Evolutionary conservation across 1,140 invertebrate genomes (phyloP).

Genomic region (Meloidogyne hapla): DNA sequence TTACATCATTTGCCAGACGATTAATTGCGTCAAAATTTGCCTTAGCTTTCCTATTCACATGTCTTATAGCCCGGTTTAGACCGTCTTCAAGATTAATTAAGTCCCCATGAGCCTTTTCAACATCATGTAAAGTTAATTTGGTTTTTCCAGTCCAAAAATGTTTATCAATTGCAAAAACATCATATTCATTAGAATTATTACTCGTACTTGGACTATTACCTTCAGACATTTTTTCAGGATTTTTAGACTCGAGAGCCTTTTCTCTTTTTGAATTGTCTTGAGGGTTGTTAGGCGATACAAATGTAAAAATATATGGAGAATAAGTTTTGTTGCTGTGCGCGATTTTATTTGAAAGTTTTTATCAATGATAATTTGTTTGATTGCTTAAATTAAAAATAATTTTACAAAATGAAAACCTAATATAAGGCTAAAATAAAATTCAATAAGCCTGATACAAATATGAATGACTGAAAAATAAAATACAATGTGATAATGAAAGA

Average conservation of each 20-base stretch:
- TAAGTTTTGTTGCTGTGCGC: neutral
- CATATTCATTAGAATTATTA: neutral
- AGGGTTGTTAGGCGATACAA: too few species aligned
- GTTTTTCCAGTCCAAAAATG: conserved; percentile 10
- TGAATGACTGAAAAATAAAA: too few species aligned
- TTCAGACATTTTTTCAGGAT: neutral
- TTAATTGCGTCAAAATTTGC: conserved; percentile 4
- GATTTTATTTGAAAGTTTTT: neutral
- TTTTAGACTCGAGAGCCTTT: conserved; percentile 13
- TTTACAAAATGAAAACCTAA: neutral
- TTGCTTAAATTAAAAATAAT: neutral
- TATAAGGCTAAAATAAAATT: neutral
- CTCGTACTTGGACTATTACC: neutral
- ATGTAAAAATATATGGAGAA: neutral
- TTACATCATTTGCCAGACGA: neutral
- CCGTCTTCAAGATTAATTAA: conserved; percentile 3
- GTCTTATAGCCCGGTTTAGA: neutral
- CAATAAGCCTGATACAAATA: too few species aligned
- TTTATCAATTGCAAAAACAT: neutral
- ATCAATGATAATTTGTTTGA: neutral
- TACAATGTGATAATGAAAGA: too few species aligned
- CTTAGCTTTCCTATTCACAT: neutral
- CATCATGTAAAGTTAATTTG: neutral
- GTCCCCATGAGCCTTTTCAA: neutral
- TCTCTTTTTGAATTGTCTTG: too few species aligned